A percentile compares a stretch with the other conserved stretches of the same genome.
phyloP scores from a whole-genome alignment of 1,140 invertebrate genomes.

The Drosophila sucinea region DNA sequence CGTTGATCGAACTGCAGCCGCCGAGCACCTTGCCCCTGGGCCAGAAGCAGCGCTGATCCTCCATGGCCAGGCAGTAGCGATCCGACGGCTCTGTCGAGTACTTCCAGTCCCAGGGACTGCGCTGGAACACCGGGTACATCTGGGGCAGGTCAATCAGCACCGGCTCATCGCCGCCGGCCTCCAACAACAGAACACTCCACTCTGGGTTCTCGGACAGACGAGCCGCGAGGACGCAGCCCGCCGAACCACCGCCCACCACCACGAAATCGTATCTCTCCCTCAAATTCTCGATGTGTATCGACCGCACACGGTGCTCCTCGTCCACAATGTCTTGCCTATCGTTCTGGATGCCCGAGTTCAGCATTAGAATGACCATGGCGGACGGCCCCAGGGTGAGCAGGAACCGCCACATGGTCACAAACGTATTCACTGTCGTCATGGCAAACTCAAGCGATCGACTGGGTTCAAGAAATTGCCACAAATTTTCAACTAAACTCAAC shows the following conservation, averaged over 20 bases:
- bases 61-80: constrained; percentile 87
- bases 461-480: not conserved
- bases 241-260: constrained; percentile 92
- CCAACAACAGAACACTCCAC: constrained; percentile 90
- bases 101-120: constrained; percentile 90
- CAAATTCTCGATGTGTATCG: constrained; percentile 83
- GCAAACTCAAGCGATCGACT: constrained; percentile 15
- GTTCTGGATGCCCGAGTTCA: constrained; percentile 85
- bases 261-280: constrained; percentile 88
- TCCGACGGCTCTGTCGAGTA: constrained; percentile 89
- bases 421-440: constrained; percentile 65
- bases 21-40: constrained; percentile 91
- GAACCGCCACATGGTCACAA: constrained; percentile 84
- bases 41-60: constrained; percentile 87
- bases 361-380: constrained; percentile 85
- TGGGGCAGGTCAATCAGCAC: constrained; percentile 89
- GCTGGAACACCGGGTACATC: constrained; percentile 89
- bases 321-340: constrained; percentile 89
- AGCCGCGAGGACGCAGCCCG: constrained; percentile 91
- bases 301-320: constrained; percentile 84
- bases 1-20: constrained; percentile 93
- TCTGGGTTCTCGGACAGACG: constrained; percentile 88
- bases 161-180: constrained; percentile 92
- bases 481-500: not conserved
- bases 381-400: constrained; percentile 86